Evolutionary conservation across 2,797 vertebrate species (phyloP).

Genomic region (Mareca strepera): DNA sequence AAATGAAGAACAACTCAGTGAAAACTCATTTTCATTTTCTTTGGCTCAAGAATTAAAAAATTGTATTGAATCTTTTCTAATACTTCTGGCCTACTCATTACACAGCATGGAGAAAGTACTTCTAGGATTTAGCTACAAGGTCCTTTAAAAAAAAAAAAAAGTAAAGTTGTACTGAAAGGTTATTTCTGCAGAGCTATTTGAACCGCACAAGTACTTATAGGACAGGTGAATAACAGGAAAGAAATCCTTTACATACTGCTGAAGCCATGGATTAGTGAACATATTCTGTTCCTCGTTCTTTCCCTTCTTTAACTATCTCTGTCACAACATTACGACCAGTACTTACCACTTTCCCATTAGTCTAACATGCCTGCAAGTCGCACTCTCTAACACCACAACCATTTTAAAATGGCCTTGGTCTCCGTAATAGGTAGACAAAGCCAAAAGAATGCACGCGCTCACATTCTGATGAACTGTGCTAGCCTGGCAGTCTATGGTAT

Average conservation of each 20-base stretch:
- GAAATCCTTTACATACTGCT: neutral
- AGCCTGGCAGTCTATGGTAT: neutral
- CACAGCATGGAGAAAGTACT: neutral
- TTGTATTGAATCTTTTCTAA: neutral
- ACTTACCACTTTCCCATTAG: neutral
- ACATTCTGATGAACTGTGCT: neutral
- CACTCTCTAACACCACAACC: neutral
- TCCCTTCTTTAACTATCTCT: neutral
- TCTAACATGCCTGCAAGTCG: neutral
- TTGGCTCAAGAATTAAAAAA: conserved; percentile 18
- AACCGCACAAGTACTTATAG: neutral
- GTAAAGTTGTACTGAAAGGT: neutral
- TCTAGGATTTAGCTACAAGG: neutral
- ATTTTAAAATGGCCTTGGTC: neutral
- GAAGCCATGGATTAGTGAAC: neutral
- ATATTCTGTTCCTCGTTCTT: neutral
- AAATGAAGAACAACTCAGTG: neutral
- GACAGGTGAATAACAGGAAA: neutral
- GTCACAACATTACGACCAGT: neutral
- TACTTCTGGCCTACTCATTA: neutral
- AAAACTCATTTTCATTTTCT: conserved; percentile 36
- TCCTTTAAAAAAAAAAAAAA: neutral
- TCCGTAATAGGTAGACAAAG: neutral
- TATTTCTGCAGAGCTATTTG: neutral
- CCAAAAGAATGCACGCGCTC: neutral